Base-by-base conservation (phyloP, 2,888 invertebrate genomes). In the Apamea anceps region DNA sequence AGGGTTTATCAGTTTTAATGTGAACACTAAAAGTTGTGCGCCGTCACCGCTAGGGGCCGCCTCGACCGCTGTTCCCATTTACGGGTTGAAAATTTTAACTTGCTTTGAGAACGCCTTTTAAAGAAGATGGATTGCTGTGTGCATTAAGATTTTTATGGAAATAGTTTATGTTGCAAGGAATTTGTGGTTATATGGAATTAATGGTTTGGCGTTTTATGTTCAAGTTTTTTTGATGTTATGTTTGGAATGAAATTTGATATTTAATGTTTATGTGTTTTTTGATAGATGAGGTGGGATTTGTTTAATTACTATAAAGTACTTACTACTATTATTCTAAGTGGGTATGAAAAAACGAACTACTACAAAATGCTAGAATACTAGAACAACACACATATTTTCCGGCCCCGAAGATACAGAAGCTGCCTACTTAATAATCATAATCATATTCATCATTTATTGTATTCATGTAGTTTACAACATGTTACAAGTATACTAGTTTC, bases 1-100 rank as follows among this genome's bases (percentile, higher is more conserved):
- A 91, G 88, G 91, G 91, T 88, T 92, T 92, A 93, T 92, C 92
- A 92, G 91, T 91, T 92, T 91, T 92, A 92, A 92, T 90, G 90
- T 88, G 88, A 85, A 87, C 89, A 88, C 89, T 90, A 90, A 92
- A 92, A 92, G 90, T 91, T 88, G 85, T 83, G 80, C 87, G 80
- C 86, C 87, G 83, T 89, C 89, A 87, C 80, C 77, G 84, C 79
- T 79, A 65, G 85, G 85, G 85, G 81, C 77, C 84, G 77, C 72
- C 60, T 48, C 78, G 81, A 87, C 87, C 84, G 83, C 80, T 75
- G 72, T 68, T 78, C 78, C 82, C 84, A 74, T 88, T 89, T 83
- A 87, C 80, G 87, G 85, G 85, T 85, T 88, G 77, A 63, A 85
- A 75, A 82, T 87, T 89, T 88, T 77, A 82, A 87, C 78, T 88